phyloP scores from a whole-genome alignment of 2,888 invertebrate species.

The Monopis laevigella region DNA sequence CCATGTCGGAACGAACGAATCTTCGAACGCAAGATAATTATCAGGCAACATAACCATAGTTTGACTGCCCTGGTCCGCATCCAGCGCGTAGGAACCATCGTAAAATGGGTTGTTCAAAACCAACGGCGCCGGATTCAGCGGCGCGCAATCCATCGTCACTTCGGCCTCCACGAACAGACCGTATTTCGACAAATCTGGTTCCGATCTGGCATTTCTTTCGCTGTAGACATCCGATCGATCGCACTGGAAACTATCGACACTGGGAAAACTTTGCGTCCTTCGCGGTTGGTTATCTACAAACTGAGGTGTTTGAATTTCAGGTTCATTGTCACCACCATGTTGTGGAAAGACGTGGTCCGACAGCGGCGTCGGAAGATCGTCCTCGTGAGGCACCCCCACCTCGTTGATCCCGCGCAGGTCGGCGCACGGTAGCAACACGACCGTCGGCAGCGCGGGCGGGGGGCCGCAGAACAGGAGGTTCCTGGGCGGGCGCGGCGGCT shows the following conservation, averaged over 20 bases:
- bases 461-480: constrained; percentile 60
- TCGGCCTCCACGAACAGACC: constrained; percentile 49
- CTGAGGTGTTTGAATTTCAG: not conserved
- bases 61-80: constrained; percentile 37
- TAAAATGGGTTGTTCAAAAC: constrained; percentile 63
- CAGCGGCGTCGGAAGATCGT: not conserved
- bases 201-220: constrained; percentile 40
- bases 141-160: constrained; percentile 40
- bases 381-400: constrained; percentile 52
- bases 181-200: constrained; percentile 56
- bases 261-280: constrained; percentile 56
- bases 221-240: constrained; percentile 33
- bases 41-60: constrained; percentile 52
- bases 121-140: constrained; percentile 41
- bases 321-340: not conserved
- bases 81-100: constrained; percentile 48
- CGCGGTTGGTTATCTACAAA: constrained; percentile 24
- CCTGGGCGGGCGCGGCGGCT: constrained; percentile 59
- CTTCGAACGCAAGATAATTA: constrained; percentile 62
- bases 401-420: constrained; percentile 57
- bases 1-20: constrained; percentile 58
- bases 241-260: constrained; percentile 42
- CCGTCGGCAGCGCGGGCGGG: constrained; percentile 55
- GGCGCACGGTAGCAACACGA: constrained; percentile 50
- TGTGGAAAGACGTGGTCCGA: constrained; percentile 1